Evolutionary conservation across 2,113 vertebrate species (phyloP).

Genomic region (Dicaeum eximium): DNA sequence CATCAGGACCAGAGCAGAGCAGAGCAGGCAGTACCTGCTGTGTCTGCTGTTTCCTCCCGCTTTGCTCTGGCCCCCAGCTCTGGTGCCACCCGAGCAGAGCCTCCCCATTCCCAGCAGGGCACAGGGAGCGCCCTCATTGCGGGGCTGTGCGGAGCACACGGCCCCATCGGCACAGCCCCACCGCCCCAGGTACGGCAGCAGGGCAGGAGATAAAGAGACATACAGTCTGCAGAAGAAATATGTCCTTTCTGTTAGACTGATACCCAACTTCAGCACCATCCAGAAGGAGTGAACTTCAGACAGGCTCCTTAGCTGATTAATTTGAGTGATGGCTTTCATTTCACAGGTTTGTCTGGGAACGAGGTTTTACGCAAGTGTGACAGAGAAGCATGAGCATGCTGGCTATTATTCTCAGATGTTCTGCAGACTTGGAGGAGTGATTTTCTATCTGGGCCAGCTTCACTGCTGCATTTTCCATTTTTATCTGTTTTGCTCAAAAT

Average conservation of each 20-base stretch:
- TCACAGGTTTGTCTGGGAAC: neutral
- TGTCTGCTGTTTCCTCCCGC: neutral
- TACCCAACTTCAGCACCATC: neutral
- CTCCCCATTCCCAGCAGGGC: neutral
- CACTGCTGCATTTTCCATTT: slow-evolving; percentile 39
- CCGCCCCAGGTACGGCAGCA: neutral
- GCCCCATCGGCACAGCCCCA: neutral
- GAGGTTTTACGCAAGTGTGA: neutral
- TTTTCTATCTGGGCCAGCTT: slow-evolving; percentile 28
- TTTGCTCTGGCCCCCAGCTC: neutral
- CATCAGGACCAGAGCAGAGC: neutral
- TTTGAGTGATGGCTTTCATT: slow-evolving; percentile 4
- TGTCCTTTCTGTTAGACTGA: neutral
- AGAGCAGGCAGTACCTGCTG: neutral
- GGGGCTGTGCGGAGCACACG: neutral
- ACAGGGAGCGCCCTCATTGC: neutral
- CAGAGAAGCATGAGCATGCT: slow-evolving; percentile 1
- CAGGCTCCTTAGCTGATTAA: neutral
- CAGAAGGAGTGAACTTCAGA: neutral
- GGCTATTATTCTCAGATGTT: slow-evolving; percentile 41
- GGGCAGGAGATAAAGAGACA: neutral
- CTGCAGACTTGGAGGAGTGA: neutral
- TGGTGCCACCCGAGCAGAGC: neutral
- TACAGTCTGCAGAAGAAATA: neutral
- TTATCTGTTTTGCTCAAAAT: slow-evolving; percentile 10